Percentiles rank a stretch among this genome's conserved stretches.
Conservation (phyloP, 92 coral and sea anemone species). For the Umimayanthus kanabou region DNA sequence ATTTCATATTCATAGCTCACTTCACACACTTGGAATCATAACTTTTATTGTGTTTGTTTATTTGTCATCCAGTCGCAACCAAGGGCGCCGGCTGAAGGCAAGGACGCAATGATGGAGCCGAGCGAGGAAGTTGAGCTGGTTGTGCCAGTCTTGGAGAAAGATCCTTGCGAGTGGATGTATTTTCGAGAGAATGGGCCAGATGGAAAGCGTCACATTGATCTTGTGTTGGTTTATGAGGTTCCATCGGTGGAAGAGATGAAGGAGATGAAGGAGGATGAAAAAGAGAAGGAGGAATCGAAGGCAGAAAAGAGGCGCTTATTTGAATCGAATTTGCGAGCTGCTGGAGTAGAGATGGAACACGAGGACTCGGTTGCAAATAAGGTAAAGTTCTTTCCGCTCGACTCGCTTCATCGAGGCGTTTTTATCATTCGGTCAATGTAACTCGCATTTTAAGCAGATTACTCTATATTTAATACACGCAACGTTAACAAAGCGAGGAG, state of each 20-base stretch:
- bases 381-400: constrained; percentile 15
- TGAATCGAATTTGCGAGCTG: constrained; percentile 11
- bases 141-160: background rate
- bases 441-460: background rate
- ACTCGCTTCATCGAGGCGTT: background rate
- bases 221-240: constrained; percentile 7
- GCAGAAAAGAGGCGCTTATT: constrained; percentile 1
- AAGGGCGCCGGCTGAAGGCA: background rate
- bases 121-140: constrained; percentile 1
- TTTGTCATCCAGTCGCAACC: background rate
- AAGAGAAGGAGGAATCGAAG: background rate
- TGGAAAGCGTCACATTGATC: constrained; percentile 3
- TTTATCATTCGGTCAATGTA: background rate
- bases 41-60: background rate
- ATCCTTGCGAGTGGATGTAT: background rate
- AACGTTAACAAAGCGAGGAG: background rate
- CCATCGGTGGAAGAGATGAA: constrained; percentile 9
- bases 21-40: background rate
- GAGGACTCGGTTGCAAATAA: background rate
- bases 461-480: background rate
- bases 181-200: constrained; percentile 9
- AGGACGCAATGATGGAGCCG: background rate
- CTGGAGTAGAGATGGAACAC: constrained; percentile 12
- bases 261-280: constrained; percentile 13
- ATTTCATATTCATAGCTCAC: background rate